Evolutionary conservation across 2,797 vertebrate genomes (phyloP), one percentile per base, ranked within the genome.

Genomic region (Psittacula derbiana): DNA sequence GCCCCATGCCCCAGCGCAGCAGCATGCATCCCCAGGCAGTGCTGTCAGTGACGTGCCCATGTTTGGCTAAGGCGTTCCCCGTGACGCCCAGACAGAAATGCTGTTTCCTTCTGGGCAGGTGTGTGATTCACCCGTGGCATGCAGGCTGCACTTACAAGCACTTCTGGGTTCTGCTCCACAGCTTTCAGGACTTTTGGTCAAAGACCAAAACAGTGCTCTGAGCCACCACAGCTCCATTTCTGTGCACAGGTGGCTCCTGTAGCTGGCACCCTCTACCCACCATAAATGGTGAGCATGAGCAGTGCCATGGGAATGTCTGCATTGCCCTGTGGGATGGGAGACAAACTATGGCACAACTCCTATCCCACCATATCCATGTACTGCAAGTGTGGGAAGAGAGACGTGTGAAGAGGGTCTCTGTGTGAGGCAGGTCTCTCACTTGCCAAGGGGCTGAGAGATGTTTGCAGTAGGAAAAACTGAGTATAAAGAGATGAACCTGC

Each of bases 21-120:
- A 38, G 84, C 58, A 58, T 57, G 3, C 2, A 4, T 2, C 7
- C 65, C 4, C 52, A 11, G 41, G n/a, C 23, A 84, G 41, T 24
- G 47, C 47, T 24, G 6, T 28, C 36, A 18, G 57, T 75, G 88
- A 55, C 6, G 2, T 1, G 2, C 46, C 87, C 83, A 47, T 97
- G 85, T 96, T 97, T 97, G 83, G 66, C 83, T 60, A 97, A 83
- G 96, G 95, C 3, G 80, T 91, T 87, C 67, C 90, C 81, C 4
- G 11, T 46, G 90, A 82, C 3, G 16, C 70, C 15, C 75, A 30
- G 86, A 69, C 70, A 33, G 31, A 28, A 11, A 1, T 8, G 61
- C 4, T 3, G 0, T 18, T 53, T 10, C 19, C 75, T 28, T 47
- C 70, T 0, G 30, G 60, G 74, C 58, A 21, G 58, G 7, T 16